A percentile compares a stretch with the other conserved stretches of the same genome.
These are phyloP conservation scores for Drosophila lowei DNA, from an alignment of 1,140 invertebrate species.

Conservation along the genomic window DNA sequence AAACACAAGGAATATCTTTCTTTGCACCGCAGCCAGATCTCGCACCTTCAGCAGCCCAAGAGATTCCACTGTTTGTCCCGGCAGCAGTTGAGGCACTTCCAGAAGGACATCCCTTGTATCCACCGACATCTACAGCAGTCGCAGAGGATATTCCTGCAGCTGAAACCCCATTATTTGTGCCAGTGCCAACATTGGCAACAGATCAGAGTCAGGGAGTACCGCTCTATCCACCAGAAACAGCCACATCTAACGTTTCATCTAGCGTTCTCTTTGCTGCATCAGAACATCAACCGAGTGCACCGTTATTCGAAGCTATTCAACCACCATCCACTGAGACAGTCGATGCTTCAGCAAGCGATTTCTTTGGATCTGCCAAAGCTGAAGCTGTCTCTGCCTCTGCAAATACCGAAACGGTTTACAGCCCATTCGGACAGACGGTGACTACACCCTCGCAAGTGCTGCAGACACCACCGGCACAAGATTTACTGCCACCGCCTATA, in stretches of 20 bases:
- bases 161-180: conserved; percentile 48
- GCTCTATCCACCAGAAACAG: conserved; percentile 33
- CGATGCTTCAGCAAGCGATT: neutral
- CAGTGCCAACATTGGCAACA: conserved; percentile 31
- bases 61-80: conserved; percentile 10
- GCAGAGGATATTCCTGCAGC: neutral
- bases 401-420: conserved; percentile 61
- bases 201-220: conserved; percentile 11
- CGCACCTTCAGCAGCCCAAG: neutral
- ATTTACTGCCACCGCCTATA: conserved; percentile 51
- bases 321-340: neutral
- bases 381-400: conserved; percentile 16
- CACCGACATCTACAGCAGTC: conserved; percentile 1
- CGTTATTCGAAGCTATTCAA: neutral
- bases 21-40: neutral
- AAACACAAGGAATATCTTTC: neutral
- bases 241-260: neutral
- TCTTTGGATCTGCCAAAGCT: conserved; percentile 17
- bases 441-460: conserved; percentile 32
- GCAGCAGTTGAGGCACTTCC: conserved; percentile 11
- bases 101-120: neutral
- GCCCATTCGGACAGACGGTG: conserved; percentile 62
- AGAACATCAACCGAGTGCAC: neutral
- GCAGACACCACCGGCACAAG: conserved; percentile 32
- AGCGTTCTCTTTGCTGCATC: conserved; percentile 1